Evolutionary conservation across 2,113 vertebrate genomes (phyloP).

Genomic region (Onychorhynchus coronatus): DNA sequence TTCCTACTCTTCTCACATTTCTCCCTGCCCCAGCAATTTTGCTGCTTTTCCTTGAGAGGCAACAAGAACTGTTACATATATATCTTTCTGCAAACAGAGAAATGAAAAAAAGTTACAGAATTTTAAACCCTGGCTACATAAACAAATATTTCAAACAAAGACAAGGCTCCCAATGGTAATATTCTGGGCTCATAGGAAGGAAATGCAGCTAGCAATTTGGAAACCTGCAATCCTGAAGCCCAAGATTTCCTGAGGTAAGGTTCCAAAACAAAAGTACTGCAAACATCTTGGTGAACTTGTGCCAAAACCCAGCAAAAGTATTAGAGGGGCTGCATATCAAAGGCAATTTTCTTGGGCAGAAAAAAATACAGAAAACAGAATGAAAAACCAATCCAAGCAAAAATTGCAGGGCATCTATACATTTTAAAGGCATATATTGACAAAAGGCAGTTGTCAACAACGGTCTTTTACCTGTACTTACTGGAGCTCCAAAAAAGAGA

Average conservation of each 20-base stretch:
- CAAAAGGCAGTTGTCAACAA: not conserved
- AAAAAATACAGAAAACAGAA: not conserved
- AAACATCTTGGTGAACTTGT: not conserved
- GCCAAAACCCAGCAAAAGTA: not conserved
- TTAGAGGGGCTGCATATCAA: fast-evolving
- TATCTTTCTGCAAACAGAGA: not conserved
- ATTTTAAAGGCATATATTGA: not conserved
- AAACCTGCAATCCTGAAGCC: not conserved
- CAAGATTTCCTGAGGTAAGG: not conserved
- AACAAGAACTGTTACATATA: not conserved
- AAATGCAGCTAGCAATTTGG: not conserved
- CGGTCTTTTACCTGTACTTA: not conserved
- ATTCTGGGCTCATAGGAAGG: not conserved
- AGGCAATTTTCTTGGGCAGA: not conserved
- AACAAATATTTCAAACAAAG: not conserved
- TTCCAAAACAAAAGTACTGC: conserved; percentile 10
- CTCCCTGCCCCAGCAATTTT: not conserved
- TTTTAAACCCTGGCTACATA: not conserved
- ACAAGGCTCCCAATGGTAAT: not conserved
- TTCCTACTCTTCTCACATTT: not conserved
- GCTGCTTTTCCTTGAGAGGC: not conserved
- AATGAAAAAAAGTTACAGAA: not conserved
- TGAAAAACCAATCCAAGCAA: not conserved
- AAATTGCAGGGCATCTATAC: not conserved
- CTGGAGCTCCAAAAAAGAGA: not conserved